phyloP scores from a whole-genome alignment of 2,113 vertebrate genomes.

The Parotia lawesii region DNA sequence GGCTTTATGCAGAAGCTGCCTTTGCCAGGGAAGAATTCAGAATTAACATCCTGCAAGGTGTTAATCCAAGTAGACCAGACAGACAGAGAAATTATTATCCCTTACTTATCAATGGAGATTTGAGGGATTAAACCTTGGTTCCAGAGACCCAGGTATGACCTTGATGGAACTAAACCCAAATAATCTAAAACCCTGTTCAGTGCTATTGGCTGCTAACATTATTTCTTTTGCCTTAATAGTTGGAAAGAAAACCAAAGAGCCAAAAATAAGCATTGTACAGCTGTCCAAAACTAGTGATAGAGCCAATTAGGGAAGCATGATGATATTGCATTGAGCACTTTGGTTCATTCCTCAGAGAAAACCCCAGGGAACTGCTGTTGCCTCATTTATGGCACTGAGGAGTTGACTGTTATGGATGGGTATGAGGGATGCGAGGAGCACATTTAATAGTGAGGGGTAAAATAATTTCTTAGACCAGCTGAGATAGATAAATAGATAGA shows the following conservation, averaged over 20 bases:
- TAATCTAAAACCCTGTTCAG: background rate
- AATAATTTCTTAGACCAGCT: background rate
- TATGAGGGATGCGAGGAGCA: background rate
- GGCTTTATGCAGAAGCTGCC: background rate
- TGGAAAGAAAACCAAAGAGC: background rate
- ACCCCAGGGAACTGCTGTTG: background rate
- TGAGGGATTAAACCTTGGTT: background rate
- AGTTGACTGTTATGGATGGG: background rate
- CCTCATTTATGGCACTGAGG: background rate
- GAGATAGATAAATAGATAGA: background rate
- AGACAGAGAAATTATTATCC: conserved; percentile 22
- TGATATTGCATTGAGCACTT: background rate
- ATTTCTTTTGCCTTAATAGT: background rate
- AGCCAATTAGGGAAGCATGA: background rate
- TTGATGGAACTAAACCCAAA: background rate
- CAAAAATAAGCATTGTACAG: background rate
- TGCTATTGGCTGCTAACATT: background rate
- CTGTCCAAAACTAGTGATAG: background rate
- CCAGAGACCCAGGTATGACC: background rate
- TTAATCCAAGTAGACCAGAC: background rate
- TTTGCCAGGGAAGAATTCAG: background rate
- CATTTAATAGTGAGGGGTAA: background rate
- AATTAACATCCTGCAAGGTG: background rate
- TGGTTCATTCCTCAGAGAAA: background rate
- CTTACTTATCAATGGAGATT: background rate